Percentiles rank a stretch among this genome's conserved stretches.
These are phyloP conservation scores for Corydoras sp. DNA, from an alignment of 2,113 vertebrate genomes.

Conservation along the genomic window DNA sequence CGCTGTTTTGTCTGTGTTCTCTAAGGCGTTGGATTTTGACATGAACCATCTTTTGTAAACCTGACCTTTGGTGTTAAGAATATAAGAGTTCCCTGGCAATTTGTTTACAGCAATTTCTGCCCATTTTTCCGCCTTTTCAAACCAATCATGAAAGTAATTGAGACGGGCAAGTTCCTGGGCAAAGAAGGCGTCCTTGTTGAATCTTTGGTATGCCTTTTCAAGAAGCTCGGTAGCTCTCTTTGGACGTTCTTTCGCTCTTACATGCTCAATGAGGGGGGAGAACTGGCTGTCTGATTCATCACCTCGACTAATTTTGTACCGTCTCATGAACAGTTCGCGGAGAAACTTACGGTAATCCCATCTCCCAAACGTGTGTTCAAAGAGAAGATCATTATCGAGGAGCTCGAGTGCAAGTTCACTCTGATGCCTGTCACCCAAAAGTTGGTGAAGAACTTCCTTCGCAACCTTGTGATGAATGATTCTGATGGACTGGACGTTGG, in stretches of 20 bases:
- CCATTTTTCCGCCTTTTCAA: conserved; percentile 67
- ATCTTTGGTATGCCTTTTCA: conserved; percentile 56
- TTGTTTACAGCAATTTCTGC: conserved; percentile 59
- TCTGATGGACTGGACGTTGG: conserved; percentile 62
- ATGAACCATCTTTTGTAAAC: conserved; percentile 72
- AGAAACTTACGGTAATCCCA: conserved; percentile 63
- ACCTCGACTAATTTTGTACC: conserved; percentile 66
- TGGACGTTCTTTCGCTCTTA: conserved; percentile 52
- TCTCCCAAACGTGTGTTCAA: conserved; percentile 70
- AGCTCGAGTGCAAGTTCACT: conserved; percentile 65
- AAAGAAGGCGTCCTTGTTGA: conserved; percentile 66
- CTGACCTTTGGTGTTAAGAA: conserved; percentile 76
- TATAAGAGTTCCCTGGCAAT: conserved; percentile 67
- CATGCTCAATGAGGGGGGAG: conserved; percentile 71
- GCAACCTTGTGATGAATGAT: conserved; percentile 77
- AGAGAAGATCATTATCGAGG: conserved; percentile 61
- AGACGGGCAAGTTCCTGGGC: conserved; percentile 76
- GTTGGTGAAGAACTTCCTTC: conserved; percentile 72
- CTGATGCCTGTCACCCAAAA: conserved; percentile 55
- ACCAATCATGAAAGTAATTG: conserved; percentile 64
- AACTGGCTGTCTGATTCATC: conserved; percentile 67
- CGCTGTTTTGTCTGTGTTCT: conserved; percentile 28
- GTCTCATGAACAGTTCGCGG: conserved; percentile 66
- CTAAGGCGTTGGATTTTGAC: conserved; percentile 55
- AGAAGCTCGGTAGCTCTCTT: conserved; percentile 67